Evolutionary conservation across 2,113 vertebrate genomes (phyloP).

Genomic region (Rhinichthys klamathensis): DNA sequence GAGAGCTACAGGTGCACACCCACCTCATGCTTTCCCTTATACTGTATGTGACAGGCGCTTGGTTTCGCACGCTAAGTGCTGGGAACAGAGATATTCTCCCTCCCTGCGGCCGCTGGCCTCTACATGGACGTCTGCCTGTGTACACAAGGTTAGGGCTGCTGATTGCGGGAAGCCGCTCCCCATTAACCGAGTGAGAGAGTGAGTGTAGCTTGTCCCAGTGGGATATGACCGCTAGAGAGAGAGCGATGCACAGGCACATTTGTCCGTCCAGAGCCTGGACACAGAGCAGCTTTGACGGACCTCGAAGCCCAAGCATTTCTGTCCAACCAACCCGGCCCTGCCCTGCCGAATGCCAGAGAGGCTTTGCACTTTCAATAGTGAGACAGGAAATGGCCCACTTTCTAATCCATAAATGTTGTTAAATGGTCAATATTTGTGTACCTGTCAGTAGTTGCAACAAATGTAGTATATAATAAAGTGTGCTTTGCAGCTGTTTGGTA

Average conservation of each 20-base stretch:
- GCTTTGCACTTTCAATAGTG: constrained; percentile 33
- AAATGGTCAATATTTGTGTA: constrained; percentile 50
- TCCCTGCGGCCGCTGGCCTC: constrained; percentile 43
- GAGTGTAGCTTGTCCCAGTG: constrained; percentile 8
- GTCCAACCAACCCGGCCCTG: constrained; percentile 2
- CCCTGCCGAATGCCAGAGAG: constrained; percentile 20
- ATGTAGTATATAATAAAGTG: background rate
- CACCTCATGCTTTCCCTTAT: constrained; percentile 13
- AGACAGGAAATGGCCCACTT: constrained; percentile 49
- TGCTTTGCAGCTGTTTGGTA: background rate
- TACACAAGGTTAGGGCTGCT: constrained; percentile 45
- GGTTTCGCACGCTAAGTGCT: constrained; percentile 21
- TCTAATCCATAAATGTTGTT: constrained; percentile 55
- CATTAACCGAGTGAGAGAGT: constrained; percentile 40
- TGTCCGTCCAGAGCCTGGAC: constrained; percentile 13
- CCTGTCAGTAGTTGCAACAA: background rate
- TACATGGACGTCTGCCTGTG: constrained; percentile 36
- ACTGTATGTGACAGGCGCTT: background rate
- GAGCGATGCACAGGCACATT: background rate
- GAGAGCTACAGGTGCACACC: constrained; percentile 47
- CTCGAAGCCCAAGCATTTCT: constrained; percentile 20
- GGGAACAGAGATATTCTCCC: constrained; percentile 44
- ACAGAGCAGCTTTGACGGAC: constrained; percentile 48
- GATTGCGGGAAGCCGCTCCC: constrained; percentile 53
- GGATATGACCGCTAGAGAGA: constrained; percentile 34